Evolutionary conservation across 2,113 vertebrate genomes (phyloP), one percentile per base, ranked within the genome.

Genomic region (Eptesicus fuscus): DNA sequence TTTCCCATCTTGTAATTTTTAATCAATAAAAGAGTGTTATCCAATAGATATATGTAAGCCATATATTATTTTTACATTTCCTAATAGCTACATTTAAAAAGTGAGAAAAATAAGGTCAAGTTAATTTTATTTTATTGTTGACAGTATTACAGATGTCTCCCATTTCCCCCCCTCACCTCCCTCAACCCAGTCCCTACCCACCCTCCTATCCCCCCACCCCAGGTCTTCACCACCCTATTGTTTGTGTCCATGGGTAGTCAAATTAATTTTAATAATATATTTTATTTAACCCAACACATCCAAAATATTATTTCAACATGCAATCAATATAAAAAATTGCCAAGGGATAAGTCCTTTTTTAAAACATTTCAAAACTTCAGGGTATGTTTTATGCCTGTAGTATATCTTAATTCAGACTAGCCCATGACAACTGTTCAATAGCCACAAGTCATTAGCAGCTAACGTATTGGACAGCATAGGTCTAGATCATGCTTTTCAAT

Each of bases 61-160:
- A 70, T 6, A n/a, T 71, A 42, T 70, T 42, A 63, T 63, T 77
- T 92, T 90, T 82, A 44, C 51, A 59, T 83, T 93, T 90, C 42
- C 32, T 40, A 79, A 92, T 42, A 76, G 47, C 32, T 89, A n/a
- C 10, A 47, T 78, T 86, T 51, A 37, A 30, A 82, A 95, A 71
- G 59, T 91, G 87, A 90, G n/a, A 83, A 94, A 86, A 90, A 51
- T 70, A 49, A 93, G 84, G 28, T 74, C 40, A 86, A 91, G 83
- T 44, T 67, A 67, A 67, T 67, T 67, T 8, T 67, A 35, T 82
- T 74, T 88, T 86, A 32, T 61, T 49, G 59, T 61, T 61, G 59
- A 61, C 23, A 61, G 59, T 61, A 61, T 61, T 9, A 28, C 25
- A 61, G 59, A 61, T 61, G 9, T 61, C 59, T 61, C 25, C 59